Percentiles rank a stretch among this genome's conserved stretches.
These are phyloP conservation scores for Pygoscelis adeliae DNA, from an alignment of 2,113 vertebrate genomes.

Conservation along the genomic window DNA sequence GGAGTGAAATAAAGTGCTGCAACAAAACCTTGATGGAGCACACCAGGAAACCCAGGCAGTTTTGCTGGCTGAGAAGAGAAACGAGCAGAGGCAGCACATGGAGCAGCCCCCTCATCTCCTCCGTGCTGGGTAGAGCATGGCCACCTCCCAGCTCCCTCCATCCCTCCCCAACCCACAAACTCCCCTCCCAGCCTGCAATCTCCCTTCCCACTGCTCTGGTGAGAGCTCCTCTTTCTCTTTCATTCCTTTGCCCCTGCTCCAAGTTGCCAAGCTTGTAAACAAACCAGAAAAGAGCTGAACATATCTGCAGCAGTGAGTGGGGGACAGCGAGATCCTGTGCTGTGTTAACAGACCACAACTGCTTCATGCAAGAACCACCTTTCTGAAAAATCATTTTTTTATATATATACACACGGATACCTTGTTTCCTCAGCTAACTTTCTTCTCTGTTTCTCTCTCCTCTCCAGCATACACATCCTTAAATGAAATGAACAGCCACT, in stretches of 20 bases:
- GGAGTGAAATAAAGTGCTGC: background rate
- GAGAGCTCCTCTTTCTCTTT: background rate
- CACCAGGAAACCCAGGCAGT: background rate
- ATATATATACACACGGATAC: background rate
- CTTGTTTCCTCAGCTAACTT: background rate
- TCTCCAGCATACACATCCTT: background rate
- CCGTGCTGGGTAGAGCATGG: fast-evolving
- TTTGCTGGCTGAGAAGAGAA: background rate
- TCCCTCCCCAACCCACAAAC: background rate
- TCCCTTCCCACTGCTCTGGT: background rate
- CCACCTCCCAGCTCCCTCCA: background rate
- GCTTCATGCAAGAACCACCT: background rate
- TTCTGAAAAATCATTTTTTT: background rate
- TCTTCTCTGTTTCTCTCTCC: background rate
- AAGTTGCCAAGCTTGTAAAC: background rate
- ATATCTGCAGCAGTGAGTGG: background rate
- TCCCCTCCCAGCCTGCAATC: background rate
- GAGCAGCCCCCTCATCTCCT: background rate
- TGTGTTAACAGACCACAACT: background rate
- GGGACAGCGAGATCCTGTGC: background rate
- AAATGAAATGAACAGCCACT: background rate
- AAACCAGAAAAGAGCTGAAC: background rate
- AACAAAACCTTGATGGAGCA: background rate
- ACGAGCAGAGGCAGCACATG: background rate
- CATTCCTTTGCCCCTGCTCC: background rate